Conservation (phyloP, 2,113 vertebrate species). For the Melanostigma gelatinosum region DNA sequence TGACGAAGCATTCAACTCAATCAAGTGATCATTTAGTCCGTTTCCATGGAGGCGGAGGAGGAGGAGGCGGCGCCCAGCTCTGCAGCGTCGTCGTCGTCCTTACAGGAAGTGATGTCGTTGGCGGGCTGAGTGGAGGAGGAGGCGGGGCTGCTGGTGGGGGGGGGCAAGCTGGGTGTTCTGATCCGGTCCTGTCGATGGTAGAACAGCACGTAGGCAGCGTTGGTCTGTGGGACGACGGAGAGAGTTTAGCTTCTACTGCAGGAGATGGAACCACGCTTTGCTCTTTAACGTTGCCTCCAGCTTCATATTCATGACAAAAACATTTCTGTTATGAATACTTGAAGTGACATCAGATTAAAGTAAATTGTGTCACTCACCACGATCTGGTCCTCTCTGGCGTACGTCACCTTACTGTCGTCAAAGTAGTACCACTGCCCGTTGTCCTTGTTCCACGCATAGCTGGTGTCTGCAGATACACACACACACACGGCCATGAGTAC, state of each 20-base stretch:
- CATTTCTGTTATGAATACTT: too few species aligned
- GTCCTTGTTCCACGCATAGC: conserved; percentile 89
- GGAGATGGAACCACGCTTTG: too few species aligned
- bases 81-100: conserved; percentile 24
- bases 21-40: conserved; percentile 50
- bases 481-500: not conserved
- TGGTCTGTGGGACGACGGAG: conserved; percentile 77
- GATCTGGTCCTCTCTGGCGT: conserved; percentile 86
- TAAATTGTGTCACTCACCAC: conserved; percentile 75
- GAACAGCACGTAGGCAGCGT: conserved; percentile 89
- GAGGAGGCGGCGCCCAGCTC: conserved; percentile 24
- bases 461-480: conserved; percentile 82
- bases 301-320: too few species aligned
- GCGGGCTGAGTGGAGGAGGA: conserved; percentile 21
- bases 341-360: too few species aligned
- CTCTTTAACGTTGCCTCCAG: too few species aligned
- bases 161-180: conserved; percentile 72
- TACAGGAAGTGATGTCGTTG: conserved; percentile 61
- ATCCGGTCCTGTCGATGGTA: conserved; percentile 90
- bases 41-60: conserved; percentile 78
- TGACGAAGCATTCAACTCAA: not conserved
- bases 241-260: too few species aligned
- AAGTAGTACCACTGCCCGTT: conserved; percentile 91
- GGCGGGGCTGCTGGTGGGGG: conserved; percentile 44
- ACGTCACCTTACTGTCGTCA: conserved; percentile 89